Evolutionary conservation across 2,113 vertebrate species (phyloP).

Genomic region (Caloenas nicobarica): DNA sequence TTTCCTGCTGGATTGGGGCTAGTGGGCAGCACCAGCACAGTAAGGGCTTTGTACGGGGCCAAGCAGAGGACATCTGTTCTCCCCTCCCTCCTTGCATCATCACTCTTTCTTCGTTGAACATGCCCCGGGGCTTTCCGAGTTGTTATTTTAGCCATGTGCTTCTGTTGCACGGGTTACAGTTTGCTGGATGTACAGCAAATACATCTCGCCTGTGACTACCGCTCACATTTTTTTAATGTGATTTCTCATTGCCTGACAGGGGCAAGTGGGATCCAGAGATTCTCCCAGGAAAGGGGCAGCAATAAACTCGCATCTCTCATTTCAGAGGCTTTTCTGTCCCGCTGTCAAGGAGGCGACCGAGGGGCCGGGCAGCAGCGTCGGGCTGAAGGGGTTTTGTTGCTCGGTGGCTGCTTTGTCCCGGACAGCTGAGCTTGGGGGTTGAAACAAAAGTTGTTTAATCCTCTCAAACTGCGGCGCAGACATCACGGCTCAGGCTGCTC

Average conservation of each 20-base stretch:
- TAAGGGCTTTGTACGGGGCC: neutral
- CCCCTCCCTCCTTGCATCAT: neutral
- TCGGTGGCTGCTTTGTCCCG: conserved; percentile 15
- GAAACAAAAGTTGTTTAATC: conserved; percentile 57
- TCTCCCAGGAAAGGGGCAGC: neutral
- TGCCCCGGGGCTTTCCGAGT: conserved; percentile 20
- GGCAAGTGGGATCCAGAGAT: neutral
- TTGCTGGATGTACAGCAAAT: neutral
- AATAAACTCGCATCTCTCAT: accelerated
- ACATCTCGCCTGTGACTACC: neutral
- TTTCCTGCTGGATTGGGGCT: neutral
- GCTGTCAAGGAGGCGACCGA: accelerated
- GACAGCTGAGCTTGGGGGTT: conserved; percentile 18
- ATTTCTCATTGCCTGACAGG: neutral
- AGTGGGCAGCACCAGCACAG: neutral
- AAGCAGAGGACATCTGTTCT: neutral
- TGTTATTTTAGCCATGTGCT: neutral
- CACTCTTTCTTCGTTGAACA: neutral
- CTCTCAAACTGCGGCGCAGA: neutral
- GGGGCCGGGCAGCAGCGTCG: neutral
- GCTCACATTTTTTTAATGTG: accelerated
- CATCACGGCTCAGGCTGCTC: neutral
- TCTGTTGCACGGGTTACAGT: neutral
- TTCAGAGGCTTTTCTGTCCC: neutral
- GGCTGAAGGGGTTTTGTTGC: neutral